Evolutionary conservation across 2,888 invertebrate genomes (phyloP), one percentile per base, ranked within the genome.

Genomic region (Euproctis similis): DNA sequence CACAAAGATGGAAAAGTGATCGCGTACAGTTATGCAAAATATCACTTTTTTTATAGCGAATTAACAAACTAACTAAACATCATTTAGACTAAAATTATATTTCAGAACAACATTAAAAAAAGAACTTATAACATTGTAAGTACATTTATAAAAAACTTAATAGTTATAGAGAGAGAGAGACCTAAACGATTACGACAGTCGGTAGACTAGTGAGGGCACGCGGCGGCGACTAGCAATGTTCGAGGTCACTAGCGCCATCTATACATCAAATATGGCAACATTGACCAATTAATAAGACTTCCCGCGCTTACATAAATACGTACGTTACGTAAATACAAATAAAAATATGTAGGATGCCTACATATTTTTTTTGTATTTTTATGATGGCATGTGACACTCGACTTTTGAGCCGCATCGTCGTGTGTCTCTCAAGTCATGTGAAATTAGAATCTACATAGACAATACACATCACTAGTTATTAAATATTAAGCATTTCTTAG

Each of bases 121-220:
- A 39, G 35, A 26, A 28, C 28, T 32, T 28, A 27, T 36, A 38
- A 26, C 32, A 33, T 35, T 41, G 44, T 49, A 49, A 49, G 49
- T 49, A 49, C 49, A 26, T 25, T 19, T 2, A 36, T 46, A 38
- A 36, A 33, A 41, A 29, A 30, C 46, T 34, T n/a, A n/a, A 35
- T 26, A 23, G 22, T 45, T 42, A 17, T 27, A 27, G n/a, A n/a
- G n/a, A n/a, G 24, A 38, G 36, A 46, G 42, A 47, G 39, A 47
- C 42, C 26, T 39, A 34, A 23, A 30, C 24, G 34, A 27, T 30
- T 24, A 18, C 19, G 34, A 34, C 37, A 39, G 45, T 42, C 42
- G 20, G 33, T 21, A 27, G 2, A 18, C 10, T 12, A 18, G 19
- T 32, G 24, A 17, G 28, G 36, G 26, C 26, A 22, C 29, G 34